phyloP scores from a whole-genome alignment of 2,113 vertebrate genomes.

The Tachysurus vachellii region DNA sequence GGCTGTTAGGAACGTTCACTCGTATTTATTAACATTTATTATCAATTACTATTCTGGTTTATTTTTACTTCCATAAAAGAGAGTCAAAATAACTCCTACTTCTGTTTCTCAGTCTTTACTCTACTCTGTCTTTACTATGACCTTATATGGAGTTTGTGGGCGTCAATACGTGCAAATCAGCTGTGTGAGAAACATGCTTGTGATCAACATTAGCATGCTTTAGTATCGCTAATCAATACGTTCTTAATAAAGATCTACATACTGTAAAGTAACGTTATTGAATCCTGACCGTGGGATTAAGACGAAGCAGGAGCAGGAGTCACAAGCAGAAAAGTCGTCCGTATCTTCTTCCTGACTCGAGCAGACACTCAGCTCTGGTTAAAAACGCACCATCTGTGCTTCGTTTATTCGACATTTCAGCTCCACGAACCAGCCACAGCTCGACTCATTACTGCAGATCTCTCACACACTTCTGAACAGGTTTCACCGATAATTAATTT shows the following conservation, averaged over 20 bases:
- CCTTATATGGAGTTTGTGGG: background rate
- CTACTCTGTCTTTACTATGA: background rate
- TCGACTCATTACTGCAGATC: background rate
- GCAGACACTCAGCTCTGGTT: background rate
- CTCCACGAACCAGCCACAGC: background rate
- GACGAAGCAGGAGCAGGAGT: background rate
- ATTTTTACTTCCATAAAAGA: too few relatives aligned
- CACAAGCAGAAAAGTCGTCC: background rate
- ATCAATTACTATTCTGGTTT: background rate
- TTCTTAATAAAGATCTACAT: background rate
- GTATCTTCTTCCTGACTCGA: background rate
- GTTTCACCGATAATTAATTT: conserved; percentile 12
- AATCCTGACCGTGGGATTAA: background rate
- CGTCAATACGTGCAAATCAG: background rate
- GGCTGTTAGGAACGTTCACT: background rate
- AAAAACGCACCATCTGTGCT: background rate
- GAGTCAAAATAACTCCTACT: too few relatives aligned
- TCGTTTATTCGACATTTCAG: background rate
- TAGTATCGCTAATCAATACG: background rate
- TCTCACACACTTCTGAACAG: background rate
- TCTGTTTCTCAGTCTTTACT: background rate
- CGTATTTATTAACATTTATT: too few relatives aligned
- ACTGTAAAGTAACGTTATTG: background rate
- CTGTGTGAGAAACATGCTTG: background rate
- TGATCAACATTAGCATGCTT: background rate